These are phyloP conservation scores for Lordiphosa clarofinis DNA, from an alignment of 1,140 invertebrate genomes.

Conservation along the genomic window DNA sequence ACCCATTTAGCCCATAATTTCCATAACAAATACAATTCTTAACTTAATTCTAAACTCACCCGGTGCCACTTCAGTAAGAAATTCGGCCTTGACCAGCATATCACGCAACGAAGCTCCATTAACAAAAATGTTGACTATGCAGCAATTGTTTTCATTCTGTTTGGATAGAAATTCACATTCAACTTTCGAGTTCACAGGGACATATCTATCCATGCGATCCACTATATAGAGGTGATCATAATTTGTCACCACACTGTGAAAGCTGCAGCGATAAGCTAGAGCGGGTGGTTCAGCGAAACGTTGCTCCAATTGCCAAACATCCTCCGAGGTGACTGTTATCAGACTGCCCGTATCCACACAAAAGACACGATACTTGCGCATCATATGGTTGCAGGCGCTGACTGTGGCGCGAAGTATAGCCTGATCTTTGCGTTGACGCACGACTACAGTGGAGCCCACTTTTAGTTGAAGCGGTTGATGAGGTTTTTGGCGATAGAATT, in stretches of 20 bases:
- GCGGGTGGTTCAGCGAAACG: slow-evolving; percentile 85
- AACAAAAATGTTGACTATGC: slow-evolving; percentile 60
- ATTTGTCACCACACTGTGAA: slow-evolving; percentile 82
- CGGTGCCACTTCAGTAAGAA: slow-evolving; percentile 54
- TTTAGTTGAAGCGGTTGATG: slow-evolving; percentile 79
- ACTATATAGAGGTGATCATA: slow-evolving; percentile 82
- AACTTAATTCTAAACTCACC: slow-evolving; percentile 20
- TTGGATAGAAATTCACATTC: slow-evolving; percentile 63
- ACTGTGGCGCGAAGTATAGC: slow-evolving; percentile 85
- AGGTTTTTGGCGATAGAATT: slow-evolving; percentile 82
- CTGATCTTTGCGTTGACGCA: slow-evolving; percentile 85
- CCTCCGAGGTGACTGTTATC: slow-evolving; percentile 81
- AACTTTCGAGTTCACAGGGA: slow-evolving; percentile 58
- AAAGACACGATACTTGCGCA: slow-evolving; percentile 83
- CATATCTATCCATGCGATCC: slow-evolving; percentile 81
- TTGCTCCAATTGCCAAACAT: slow-evolving; percentile 85
- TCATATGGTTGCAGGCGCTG: slow-evolving; percentile 80
- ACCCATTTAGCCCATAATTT: no score
- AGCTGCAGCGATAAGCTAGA: slow-evolving; percentile 85
- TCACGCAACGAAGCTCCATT: slow-evolving; percentile 59
- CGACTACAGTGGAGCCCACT: slow-evolving; percentile 84
- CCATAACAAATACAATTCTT: no score
- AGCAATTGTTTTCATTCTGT: slow-evolving; percentile 20
- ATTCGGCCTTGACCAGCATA: slow-evolving; percentile 47
- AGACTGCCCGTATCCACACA: slow-evolving; percentile 89